Evolutionary conservation across 1,140 invertebrate genomes (phyloP).

Genomic region (Aphaenogaster ashmeadi): DNA sequence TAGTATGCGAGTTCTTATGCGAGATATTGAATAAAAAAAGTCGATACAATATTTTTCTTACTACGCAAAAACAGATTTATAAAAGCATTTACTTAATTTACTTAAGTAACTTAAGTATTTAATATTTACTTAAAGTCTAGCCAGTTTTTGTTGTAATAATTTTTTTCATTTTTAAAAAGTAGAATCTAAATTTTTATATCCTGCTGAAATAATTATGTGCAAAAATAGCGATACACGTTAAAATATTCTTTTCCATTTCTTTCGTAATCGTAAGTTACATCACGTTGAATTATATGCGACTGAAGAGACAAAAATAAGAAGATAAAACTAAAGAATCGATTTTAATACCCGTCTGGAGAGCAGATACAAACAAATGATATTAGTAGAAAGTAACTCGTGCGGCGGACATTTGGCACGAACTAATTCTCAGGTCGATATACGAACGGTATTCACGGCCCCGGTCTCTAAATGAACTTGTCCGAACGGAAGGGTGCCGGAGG

Average conservation of each 20-base stretch:
- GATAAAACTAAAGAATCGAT: background rate
- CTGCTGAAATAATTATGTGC: background rate
- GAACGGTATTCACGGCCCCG: constrained; percentile 16
- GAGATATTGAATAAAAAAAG: background rate
- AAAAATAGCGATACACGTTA: background rate
- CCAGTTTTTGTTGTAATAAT: background rate
- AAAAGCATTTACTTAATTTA: background rate
- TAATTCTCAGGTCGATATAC: constrained; percentile 38
- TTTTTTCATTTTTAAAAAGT: background rate
- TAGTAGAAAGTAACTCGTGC: constrained; percentile 6
- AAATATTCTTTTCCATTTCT: background rate
- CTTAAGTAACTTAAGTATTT: too few species aligned
- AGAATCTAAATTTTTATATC: background rate
- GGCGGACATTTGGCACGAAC: background rate
- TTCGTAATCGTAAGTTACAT: background rate
- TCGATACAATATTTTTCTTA: background rate
- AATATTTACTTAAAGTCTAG: background rate
- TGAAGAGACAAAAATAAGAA: background rate
- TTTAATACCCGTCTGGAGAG: constrained; percentile 2
- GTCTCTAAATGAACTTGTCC: constrained; percentile 72
- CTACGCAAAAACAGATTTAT: background rate
- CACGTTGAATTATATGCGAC: background rate
- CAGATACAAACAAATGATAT: background rate
- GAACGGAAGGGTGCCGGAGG: constrained; percentile 65
- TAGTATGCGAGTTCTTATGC: constrained; percentile 5